Evolutionary conservation across 1,140 invertebrate genomes (phyloP).

Genomic region (Portunus trituberculatus): DNA sequence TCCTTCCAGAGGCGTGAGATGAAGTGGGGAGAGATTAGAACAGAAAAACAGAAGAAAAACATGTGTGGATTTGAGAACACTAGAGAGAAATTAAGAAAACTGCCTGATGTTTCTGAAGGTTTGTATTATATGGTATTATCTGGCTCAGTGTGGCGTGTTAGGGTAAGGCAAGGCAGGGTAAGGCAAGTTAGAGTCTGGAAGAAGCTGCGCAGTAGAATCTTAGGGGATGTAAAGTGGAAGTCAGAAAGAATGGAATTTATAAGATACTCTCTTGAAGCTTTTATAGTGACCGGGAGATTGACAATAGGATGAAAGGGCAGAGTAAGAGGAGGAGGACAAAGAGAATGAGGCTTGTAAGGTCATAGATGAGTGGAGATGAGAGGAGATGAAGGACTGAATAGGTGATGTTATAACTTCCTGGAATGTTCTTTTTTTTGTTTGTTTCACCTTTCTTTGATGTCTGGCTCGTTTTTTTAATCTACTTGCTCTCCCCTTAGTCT

Average conservation of each 20-base stretch:
- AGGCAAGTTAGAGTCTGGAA: background rate
- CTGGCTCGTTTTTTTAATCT: no score
- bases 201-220: background rate
- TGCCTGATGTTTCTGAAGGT: background rate
- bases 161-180: background rate
- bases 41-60: background rate
- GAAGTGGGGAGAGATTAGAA: background rate
- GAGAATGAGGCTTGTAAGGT: background rate
- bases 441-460: no score
- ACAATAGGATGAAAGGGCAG: background rate
- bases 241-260: background rate
- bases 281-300: background rate
- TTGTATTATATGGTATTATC: background rate
- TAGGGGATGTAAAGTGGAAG: background rate
- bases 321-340: background rate
- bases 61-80: background rate
- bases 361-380: no score
- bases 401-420: no score
- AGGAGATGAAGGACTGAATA: no score
- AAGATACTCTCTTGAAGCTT: background rate
- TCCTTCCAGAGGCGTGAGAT: background rate
- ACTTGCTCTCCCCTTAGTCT: no score
- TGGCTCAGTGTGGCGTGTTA: no score
- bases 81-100: background rate
- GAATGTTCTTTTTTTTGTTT: no score